Conservation (phyloP, 2,888 invertebrate species). For the Dascillus cervinus region DNA sequence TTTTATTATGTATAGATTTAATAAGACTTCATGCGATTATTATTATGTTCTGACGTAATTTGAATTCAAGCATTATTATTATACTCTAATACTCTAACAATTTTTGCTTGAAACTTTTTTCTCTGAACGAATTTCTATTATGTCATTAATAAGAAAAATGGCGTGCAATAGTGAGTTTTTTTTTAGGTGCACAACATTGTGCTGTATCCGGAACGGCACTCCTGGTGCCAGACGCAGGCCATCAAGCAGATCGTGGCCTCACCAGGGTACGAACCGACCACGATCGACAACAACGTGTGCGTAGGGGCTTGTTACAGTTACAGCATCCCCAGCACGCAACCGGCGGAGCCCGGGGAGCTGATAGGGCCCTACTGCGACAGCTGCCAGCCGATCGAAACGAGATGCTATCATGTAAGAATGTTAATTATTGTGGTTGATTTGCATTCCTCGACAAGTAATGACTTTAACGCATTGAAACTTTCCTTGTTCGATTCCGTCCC, state of each 20-base stretch:
- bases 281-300: conserved; percentile 63
- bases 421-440: too few relatives aligned
- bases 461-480: not conserved
- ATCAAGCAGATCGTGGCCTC: conserved; percentile 62
- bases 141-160: not conserved
- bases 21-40: too few relatives aligned
- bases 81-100: not conserved
- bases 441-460: not conserved
- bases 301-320: conserved; percentile 66
- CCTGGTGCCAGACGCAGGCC: conserved; percentile 62
- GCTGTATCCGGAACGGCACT: conserved; percentile 60
- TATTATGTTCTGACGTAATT: too few relatives aligned
- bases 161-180: not conserved
- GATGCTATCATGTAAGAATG: conserved; percentile 60
- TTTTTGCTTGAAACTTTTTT: not conserved
- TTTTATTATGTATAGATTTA: too few relatives aligned
- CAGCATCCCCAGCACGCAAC: conserved; percentile 59
- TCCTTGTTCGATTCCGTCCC: too few relatives aligned
- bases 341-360: conserved; percentile 57
- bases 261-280: conserved; percentile 55
- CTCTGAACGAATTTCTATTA: not conserved
- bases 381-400: conserved; percentile 56
- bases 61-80: too few relatives aligned
- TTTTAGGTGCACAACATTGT: conserved; percentile 61
- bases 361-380: conserved; percentile 62